A percentile compares a stretch with the other conserved stretches of the same genome.
These are phyloP conservation scores for Platycercus adscitus DNA, from an alignment of 2,113 vertebrate species.

Conservation along the genomic window DNA sequence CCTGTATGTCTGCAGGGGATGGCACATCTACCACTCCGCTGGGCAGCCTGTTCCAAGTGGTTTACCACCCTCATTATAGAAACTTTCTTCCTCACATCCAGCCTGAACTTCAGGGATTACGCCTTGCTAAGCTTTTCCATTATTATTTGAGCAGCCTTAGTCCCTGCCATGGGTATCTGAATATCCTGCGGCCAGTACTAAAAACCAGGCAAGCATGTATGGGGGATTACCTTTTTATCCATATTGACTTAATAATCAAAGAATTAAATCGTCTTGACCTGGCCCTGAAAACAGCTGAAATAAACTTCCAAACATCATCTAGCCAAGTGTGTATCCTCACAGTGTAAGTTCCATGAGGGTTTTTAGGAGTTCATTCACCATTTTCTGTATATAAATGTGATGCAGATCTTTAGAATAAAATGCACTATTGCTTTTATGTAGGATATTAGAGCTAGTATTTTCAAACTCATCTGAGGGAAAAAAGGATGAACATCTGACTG, in stretches of 20 bases:
- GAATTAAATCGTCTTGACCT: not conserved
- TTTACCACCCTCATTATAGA: not conserved
- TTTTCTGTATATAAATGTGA: not conserved
- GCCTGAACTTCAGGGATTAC: not conserved
- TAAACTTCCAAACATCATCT: not conserved
- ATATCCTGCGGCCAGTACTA: not conserved
- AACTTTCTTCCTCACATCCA: not conserved
- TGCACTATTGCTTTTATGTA: not conserved
- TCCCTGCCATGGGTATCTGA: not conserved
- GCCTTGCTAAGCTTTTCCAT: not conserved
- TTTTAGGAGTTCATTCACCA: not conserved
- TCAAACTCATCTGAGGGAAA: not conserved
- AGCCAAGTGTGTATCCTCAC: not conserved
- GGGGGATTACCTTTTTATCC: not conserved
- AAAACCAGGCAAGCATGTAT: not conserved
- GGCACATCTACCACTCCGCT: not conserved
- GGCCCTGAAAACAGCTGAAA: not conserved
- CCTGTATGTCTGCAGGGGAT: not conserved
- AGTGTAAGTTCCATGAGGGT: not conserved
- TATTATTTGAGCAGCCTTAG: not conserved
- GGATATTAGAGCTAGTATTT: not conserved
- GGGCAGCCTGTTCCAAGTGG: not conserved
- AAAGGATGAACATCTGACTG: not conserved
- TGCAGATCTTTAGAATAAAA: not conserved
- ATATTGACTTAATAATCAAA: not conserved